These are phyloP conservation scores for Dermochelys coriacea DNA, from an alignment of 2,797 vertebrate genomes.

Conservation along the genomic window DNA sequence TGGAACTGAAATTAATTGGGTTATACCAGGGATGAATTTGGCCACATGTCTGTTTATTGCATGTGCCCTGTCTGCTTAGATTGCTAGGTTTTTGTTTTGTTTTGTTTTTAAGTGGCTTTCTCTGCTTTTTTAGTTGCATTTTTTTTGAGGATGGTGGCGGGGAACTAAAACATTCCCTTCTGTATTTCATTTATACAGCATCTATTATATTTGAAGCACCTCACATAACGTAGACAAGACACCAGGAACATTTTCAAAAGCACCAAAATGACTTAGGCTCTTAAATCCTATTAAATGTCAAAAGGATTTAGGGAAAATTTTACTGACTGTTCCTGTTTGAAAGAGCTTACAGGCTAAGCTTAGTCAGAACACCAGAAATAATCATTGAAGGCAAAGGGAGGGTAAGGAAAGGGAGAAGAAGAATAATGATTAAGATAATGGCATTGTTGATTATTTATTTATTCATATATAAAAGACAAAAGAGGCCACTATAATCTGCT, in stretches of 20 bases:
- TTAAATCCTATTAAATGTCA: background rate
- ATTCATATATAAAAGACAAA: background rate
- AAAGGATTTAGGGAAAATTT: background rate
- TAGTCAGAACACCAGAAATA: background rate
- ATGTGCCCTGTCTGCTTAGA: background rate
- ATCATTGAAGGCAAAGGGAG: background rate
- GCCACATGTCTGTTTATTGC: conserved; percentile 31
- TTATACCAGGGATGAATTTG: conserved; percentile 54
- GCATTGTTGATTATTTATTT: background rate
- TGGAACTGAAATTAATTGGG: conserved; percentile 59
- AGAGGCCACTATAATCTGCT: background rate
- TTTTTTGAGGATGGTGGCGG: background rate
- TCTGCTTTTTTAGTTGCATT: conserved; percentile 14
- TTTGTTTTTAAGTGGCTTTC: background rate
- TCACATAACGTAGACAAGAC: background rate
- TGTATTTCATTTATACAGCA: conserved; percentile 28
- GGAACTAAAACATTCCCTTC: background rate
- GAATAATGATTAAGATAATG: background rate
- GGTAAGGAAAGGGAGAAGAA: background rate
- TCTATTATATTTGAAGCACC: background rate
- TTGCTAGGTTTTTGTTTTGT: background rate
- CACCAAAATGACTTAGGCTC: background rate
- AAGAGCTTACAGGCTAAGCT: background rate
- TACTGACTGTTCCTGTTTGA: background rate
- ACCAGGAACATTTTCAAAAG: background rate